These are phyloP conservation scores for Amphiprion clarkii DNA, from an alignment of 2,797 vertebrate genomes.

Conservation along the genomic window DNA sequence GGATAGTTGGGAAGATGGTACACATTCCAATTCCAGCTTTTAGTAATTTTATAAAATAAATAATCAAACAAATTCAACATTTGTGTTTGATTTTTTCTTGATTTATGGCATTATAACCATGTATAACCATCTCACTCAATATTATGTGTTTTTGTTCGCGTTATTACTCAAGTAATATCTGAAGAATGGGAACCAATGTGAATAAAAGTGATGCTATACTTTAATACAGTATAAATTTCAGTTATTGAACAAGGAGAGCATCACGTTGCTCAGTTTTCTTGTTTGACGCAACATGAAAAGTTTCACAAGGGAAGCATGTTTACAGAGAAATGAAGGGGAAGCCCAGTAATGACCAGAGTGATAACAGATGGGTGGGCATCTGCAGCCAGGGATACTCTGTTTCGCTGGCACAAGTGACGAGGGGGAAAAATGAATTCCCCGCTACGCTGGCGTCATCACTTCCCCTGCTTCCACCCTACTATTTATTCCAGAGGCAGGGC, in stretches of 20 bases:
- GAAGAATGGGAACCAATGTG: neutral
- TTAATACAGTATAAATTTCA: neutral
- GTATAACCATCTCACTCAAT: no score
- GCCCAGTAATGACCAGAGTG: conserved; percentile 38
- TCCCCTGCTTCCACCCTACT: conserved; percentile 51
- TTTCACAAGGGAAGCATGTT: conserved; percentile 32
- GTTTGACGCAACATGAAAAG: conserved; percentile 23
- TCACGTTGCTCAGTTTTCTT: neutral
- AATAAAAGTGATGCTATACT: neutral
- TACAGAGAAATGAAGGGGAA: conserved; percentile 55
- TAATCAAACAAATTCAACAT: no score
- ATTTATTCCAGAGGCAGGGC: conserved; percentile 66
- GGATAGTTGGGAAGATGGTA: no score
- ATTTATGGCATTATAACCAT: no score
- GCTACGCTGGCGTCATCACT: conserved; percentile 49
- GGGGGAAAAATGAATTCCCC: conserved; percentile 56
- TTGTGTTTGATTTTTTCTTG: no score
- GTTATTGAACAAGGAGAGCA: neutral
- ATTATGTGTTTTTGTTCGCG: neutral
- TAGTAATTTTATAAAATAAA: no score
- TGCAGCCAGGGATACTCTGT: conserved; percentile 62
- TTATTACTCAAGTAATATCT: neutral
- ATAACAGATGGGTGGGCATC: conserved; percentile 71
- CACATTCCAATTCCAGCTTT: no score
- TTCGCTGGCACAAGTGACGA: conserved; percentile 31